Conservation (phyloP, 2,113 vertebrate genomes). For the Phalacrocorax carbo region DNA sequence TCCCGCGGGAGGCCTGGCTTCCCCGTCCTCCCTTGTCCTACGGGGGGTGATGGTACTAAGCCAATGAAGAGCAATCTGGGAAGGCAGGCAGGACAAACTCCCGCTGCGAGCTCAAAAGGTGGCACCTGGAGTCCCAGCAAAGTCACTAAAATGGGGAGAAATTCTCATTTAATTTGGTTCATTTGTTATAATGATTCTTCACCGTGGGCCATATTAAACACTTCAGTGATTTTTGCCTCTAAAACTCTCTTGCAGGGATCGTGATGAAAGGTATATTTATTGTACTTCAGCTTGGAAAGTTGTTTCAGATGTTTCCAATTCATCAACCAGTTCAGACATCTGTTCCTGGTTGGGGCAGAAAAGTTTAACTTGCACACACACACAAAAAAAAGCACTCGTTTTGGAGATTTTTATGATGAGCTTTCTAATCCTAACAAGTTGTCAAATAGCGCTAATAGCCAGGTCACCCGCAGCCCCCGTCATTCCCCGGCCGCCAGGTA, state of each 20-base stretch:
- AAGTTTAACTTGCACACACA: constrained; percentile 75
- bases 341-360: constrained; percentile 85
- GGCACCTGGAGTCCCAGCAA: background rate
- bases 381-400: constrained; percentile 74
- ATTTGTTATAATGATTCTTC: constrained; percentile 38
- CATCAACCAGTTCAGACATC: constrained; percentile 85
- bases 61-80: rapidly evolving
- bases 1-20: rapidly evolving
- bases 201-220: constrained; percentile 55
- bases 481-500: background rate
- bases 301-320: constrained; percentile 97
- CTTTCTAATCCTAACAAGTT: constrained; percentile 80
- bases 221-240: constrained; percentile 69
- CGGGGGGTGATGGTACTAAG: rapidly evolving
- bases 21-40: background rate
- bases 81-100: background rate
- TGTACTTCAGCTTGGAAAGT: constrained; percentile 84
- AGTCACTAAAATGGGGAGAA: constrained; percentile 22
- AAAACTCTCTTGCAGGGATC: constrained; percentile 72
- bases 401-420: constrained; percentile 76
- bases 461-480: background rate
- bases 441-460: constrained; percentile 68
- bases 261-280: constrained; percentile 94
- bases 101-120: background rate
- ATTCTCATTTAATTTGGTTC: constrained; percentile 43